These are phyloP conservation scores for Pteropus alecto DNA, from an alignment of 2,113 vertebrate species.

Conservation along the genomic window DNA sequence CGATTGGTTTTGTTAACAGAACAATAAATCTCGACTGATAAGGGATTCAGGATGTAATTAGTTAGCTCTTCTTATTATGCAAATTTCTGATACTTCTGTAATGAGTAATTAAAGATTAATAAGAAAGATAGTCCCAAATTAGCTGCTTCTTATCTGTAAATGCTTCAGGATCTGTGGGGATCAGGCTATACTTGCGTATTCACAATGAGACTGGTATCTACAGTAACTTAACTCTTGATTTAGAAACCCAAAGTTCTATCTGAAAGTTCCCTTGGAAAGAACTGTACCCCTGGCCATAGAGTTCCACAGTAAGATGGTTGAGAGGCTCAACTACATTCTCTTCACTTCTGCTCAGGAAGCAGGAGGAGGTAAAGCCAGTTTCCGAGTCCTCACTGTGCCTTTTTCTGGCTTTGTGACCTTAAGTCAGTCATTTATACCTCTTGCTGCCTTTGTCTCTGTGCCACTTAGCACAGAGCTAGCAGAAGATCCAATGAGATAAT, in stretches of 20 bases:
- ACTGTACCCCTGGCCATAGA: not conserved
- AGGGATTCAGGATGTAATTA: slow-evolving; percentile 67
- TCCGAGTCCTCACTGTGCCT: not conserved
- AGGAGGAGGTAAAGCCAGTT: not conserved
- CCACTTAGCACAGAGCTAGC: not conserved
- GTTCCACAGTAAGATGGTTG: not conserved
- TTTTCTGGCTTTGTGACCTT: not conserved
- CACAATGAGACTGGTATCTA: not conserved
- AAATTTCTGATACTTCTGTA: slow-evolving; percentile 68
- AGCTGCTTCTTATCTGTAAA: slow-evolving; percentile 61
- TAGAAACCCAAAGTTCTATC: not conserved
- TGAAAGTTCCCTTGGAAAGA: not conserved
- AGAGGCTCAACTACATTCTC: not conserved
- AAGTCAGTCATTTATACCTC: not conserved
- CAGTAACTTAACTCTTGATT: not conserved
- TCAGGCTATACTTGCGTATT: slow-evolving; percentile 34
- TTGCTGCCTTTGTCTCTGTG: not conserved
- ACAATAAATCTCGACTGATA: slow-evolving; percentile 73
- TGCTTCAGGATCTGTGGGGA: slow-evolving; percentile 51
- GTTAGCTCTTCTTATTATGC: slow-evolving; percentile 49
- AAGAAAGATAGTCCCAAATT: slow-evolving; percentile 73
- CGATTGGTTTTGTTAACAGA: slow-evolving; percentile 69
- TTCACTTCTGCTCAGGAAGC: not conserved
- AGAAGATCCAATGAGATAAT: not conserved
- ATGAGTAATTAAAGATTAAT: slow-evolving; percentile 78